Evolutionary conservation across 2,797 vertebrate genomes (phyloP), one percentile per base, ranked within the genome.

Genomic region (Arctocebus calabarensis): DNA sequence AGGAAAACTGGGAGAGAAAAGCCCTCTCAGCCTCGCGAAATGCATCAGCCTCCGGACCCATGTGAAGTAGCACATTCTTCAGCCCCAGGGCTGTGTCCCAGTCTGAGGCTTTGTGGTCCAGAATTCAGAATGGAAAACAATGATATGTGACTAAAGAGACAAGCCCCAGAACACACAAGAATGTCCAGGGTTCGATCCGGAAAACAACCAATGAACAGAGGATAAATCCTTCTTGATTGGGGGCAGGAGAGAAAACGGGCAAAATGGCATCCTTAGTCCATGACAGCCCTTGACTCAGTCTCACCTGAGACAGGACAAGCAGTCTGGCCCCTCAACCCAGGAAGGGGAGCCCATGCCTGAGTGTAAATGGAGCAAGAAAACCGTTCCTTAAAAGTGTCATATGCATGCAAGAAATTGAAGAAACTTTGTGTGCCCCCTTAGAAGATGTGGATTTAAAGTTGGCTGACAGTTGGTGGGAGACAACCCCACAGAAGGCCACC

Each of bases 71-170:
- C 48, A 34, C 25, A 55, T 57, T 79, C 43, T 45, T 62, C 66
- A 73, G 37, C 37, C 40, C 73, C 55, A 81, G 68, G 59, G 32
- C 20, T 88, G 37, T 43, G 68, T 64, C 66, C 70, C 11, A 74
- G 25, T 37, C 88, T 92, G 70, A 64, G 59, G 6, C 13, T 75
- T 79, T 16, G 5, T 84, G 91, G 77, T 14, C 62, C 86, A 77
- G 84, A 88, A 64, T 89, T 73, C 34, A 77, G 34, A 95, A 82
- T 40, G 45, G 22, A 84, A 73, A 90, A 83, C n/a, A 37, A 40
- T 27, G 83, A 52, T 2, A 0, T 20, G 16, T 27, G 43, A 68
- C 45, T 52, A 57, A 73, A 48, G 34, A 14, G 27, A 45, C 25
- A 40, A 62, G 12, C 20, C 81, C 45, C 12, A 3, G 34, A 20